Evolutionary conservation across 30 jellyfish, hydroid and myxozoan genomes (phyloP).

Genomic region (Hydractinia symbiolongicarpus): DNA sequence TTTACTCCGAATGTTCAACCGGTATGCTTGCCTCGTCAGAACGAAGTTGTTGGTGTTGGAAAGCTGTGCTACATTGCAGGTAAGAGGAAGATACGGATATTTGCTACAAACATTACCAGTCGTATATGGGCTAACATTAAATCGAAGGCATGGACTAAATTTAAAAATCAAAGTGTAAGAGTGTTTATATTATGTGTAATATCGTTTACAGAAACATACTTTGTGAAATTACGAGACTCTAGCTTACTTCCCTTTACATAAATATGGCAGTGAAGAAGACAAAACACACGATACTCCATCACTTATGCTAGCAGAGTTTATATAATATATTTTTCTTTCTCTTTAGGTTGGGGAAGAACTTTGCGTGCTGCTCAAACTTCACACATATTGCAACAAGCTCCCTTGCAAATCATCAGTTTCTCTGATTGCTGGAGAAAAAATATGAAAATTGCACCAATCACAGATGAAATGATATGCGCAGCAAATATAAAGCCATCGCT

Average conservation of each 20-base stretch:
- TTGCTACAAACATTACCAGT: background rate
- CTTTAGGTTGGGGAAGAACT: constrained; percentile 56
- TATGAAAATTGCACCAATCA: constrained; percentile 8
- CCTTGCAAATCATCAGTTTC: constrained; percentile 27
- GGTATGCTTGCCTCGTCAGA: background rate
- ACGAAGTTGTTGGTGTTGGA: background rate
- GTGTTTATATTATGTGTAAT: too few species aligned
- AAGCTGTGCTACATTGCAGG: constrained; percentile 7
- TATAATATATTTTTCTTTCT: too few species aligned
- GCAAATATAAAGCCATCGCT: constrained; percentile 27
- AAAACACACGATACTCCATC: too few species aligned
- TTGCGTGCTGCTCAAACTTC: constrained; percentile 32
- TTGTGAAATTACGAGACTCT: too few species aligned
- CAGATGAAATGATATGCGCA: constrained; percentile 40
- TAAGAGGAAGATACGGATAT: background rate
- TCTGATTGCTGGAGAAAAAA: constrained; percentile 30
- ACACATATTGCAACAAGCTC: constrained; percentile 39
- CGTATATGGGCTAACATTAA: background rate
- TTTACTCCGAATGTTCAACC: constrained; percentile 1
- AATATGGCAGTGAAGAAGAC: too few species aligned
- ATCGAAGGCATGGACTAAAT: too few species aligned
- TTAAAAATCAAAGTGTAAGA: too few species aligned
- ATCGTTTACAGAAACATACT: too few species aligned
- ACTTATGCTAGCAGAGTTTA: too few species aligned
- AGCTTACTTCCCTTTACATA: too few species aligned